A percentile compares a stretch with the other conserved stretches of the same genome.
These are phyloP conservation scores for Folsomia candida DNA, from an alignment of 2,888 invertebrate genomes.

Conservation along the genomic window DNA sequence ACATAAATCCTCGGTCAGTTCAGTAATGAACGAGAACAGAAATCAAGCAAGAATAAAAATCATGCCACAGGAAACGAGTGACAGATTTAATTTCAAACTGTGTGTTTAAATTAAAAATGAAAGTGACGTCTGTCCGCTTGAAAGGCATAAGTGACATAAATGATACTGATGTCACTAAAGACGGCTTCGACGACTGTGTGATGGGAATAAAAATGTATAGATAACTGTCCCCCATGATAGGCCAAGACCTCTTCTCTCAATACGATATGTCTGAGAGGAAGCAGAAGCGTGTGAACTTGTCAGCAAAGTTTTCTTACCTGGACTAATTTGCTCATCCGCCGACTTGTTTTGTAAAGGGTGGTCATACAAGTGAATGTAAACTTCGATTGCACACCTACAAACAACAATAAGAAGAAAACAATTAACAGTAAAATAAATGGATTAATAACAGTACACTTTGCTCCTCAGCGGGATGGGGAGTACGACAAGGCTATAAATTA, in stretches of 20 bases:
- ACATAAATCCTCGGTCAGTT: no score
- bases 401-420: slow-evolving; percentile 37
- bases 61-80: no score
- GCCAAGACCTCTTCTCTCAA: not conserved
- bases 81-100: no score
- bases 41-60: no score
- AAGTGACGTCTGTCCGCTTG: not conserved
- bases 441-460: no score
- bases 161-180: not conserved
- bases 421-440: slow-evolving; percentile 9
- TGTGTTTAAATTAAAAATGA: not conserved
- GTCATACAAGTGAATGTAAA: slow-evolving; percentile 84
- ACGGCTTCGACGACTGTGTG: not conserved
- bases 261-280: not conserved
- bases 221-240: not conserved
- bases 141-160: not conserved
- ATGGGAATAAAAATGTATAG: not conserved
- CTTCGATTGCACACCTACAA: slow-evolving; percentile 74
- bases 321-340: slow-evolving; percentile 51
- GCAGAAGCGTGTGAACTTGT: slow-evolving; percentile 30
- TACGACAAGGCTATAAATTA: no score
- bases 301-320: slow-evolving; percentile 27
- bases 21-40: no score
- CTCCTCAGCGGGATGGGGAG: no score
- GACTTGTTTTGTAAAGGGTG: slow-evolving; percentile 60